Conservation (phyloP, 2,888 invertebrate genomes). For the Lottia gigantea region DNA sequence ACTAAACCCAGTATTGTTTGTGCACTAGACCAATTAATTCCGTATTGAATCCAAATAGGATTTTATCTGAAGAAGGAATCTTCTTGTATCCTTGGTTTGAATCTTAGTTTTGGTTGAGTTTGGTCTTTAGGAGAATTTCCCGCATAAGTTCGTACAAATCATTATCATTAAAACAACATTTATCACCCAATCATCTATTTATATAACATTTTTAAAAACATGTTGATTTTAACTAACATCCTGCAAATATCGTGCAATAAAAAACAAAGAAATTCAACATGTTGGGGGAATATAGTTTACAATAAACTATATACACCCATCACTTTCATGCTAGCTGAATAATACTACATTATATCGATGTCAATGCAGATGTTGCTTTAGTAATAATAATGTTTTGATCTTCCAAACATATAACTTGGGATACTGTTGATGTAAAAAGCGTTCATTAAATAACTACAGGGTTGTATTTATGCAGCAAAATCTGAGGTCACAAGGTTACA, state of each 20-base stretch:
- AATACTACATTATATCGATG: background rate
- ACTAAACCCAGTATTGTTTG: background rate
- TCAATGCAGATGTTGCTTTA: slow-evolving; percentile 9
- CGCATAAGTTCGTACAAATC: background rate
- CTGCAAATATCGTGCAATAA: background rate
- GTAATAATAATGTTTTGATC: slow-evolving; percentile 6
- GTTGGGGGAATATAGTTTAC: background rate
- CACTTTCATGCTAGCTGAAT: background rate
- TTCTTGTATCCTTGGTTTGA: slow-evolving; percentile 18
- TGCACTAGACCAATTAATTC: background rate
- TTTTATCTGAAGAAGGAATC: no score
- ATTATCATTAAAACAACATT: no score
- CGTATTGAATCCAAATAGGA: no score
- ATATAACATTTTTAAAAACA: no score
- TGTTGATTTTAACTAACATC: no score
- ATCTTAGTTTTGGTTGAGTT: slow-evolving; percentile 38
- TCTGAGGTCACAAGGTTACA: no score
- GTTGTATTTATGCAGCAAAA: no score
- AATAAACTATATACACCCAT: background rate
- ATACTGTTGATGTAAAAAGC: no score
- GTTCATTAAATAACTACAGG: no score
- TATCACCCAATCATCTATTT: no score
- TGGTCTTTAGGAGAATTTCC: slow-evolving; percentile 26
- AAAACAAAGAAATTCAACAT: background rate
- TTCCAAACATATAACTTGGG: background rate